Percentiles rank a stretch among this genome's conserved stretches.
Evolutionary conservation across 2,113 vertebrate genomes (phyloP).

Genomic region (Nansenia antarctica): DNA sequence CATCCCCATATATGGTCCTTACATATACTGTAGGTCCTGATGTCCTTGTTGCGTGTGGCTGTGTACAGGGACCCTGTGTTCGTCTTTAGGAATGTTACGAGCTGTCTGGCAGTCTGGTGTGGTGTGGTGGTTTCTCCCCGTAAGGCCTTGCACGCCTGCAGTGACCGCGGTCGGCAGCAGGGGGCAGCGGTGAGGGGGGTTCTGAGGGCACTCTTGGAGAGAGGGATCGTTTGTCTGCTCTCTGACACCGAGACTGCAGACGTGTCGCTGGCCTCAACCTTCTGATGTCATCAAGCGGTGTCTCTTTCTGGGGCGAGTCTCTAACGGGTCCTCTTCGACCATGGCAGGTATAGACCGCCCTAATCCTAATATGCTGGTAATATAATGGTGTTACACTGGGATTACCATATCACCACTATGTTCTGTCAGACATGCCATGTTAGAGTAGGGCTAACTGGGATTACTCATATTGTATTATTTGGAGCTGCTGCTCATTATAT

Average conservation of each 20-base stretch:
- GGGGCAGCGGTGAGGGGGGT: conserved; percentile 24
- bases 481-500: no score
- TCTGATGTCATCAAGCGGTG: conserved; percentile 31
- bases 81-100: conserved; percentile 68
- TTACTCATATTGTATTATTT: conserved; percentile 63
- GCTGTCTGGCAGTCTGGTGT: conserved; percentile 68
- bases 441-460: conserved; percentile 39
- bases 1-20: conserved; percentile 37
- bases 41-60: conserved; percentile 3
- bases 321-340: conserved; percentile 1
- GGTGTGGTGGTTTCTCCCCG: conserved; percentile 33
- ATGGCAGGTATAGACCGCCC: conserved; percentile 7
- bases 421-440: no score
- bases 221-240: conserved; percentile 2
- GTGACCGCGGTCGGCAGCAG: conserved; percentile 44
- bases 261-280: conserved; percentile 35
- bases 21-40: conserved; percentile 7
- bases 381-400: conserved; percentile 47
- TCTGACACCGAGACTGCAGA: conserved; percentile 13
- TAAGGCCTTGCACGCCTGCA: conserved; percentile 26
- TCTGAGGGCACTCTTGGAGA: conserved; percentile 2
- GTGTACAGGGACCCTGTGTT: conserved; percentile 65
- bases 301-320: neutral
- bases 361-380: conserved; percentile 36
- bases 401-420: conserved; percentile 41